Conservation (phyloP, 2,797 vertebrate genomes). For the Anguilla obscura region DNA sequence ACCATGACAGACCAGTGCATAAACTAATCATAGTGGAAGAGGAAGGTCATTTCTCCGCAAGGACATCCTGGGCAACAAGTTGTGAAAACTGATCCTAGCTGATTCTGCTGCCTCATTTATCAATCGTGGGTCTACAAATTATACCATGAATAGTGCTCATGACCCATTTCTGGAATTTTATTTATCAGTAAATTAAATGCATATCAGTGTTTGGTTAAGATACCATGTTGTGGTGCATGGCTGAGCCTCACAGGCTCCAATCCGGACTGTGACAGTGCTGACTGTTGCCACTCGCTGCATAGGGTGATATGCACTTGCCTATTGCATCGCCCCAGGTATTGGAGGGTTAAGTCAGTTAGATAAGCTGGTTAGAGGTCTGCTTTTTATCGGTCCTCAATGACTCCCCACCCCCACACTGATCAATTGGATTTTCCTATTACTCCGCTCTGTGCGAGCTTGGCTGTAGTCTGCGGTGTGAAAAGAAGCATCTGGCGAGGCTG, state of each 20-base stretch:
- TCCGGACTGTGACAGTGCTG: not conserved
- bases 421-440: too few species aligned
- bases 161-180: not conserved
- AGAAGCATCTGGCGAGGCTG: too few species aligned
- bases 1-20: not conserved
- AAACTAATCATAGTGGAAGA: not conserved
- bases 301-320: not conserved
- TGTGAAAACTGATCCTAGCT: not conserved
- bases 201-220: not conserved
- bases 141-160: not conserved
- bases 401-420: too few species aligned
- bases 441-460: too few species aligned
- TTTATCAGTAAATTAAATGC: not conserved
- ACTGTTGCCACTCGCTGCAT: not conserved
- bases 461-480: too few species aligned
- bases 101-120: not conserved
- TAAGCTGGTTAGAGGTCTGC: too few species aligned
- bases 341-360: too few species aligned
- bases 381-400: not conserved
- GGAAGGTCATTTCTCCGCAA: constrained; percentile 2
- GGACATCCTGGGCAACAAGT: not conserved
- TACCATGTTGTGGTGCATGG: not conserved
- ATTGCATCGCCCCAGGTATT: not conserved
- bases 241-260: not conserved
- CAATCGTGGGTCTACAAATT: not conserved